Conservation (phyloP, 2,888 invertebrate genomes). For the Agrotis clavis region DNA sequence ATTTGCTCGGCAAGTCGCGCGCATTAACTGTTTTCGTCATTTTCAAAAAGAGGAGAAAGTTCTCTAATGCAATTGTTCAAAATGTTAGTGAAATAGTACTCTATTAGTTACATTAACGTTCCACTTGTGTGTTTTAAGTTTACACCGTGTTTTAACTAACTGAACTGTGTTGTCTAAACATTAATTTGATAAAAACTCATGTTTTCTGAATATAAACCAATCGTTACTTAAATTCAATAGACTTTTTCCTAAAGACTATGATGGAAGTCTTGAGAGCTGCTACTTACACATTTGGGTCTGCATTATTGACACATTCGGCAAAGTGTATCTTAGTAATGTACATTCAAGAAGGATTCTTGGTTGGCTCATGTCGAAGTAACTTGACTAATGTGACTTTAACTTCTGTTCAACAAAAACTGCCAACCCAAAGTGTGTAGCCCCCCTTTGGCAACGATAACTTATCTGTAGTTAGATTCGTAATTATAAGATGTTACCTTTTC, state of each 20-base stretch:
- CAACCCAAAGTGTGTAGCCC: neutral
- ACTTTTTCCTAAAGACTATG: neutral
- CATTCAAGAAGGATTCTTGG: no score
- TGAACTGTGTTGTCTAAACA: slow-evolving; percentile 22
- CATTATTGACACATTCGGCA: neutral
- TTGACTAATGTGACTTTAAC: neutral
- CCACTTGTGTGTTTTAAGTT: slow-evolving; percentile 43
- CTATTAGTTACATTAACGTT: slow-evolving; percentile 31
- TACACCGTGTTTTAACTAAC: slow-evolving; percentile 52
- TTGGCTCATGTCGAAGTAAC: no score
- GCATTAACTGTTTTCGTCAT: neutral
- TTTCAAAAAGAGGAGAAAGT: neutral
- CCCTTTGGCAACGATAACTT: neutral
- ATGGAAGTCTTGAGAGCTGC: neutral
- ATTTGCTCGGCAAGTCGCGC: neutral
- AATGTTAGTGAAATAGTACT: slow-evolving; percentile 21
- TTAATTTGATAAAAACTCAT: neutral
- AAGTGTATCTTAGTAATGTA: no score
- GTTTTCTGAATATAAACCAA: neutral
- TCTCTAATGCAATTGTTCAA: neutral
- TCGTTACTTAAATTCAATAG: neutral
- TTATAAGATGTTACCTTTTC: neutral
- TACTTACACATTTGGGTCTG: neutral
- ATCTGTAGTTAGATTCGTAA: neutral
- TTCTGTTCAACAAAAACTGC: neutral